Conservation (phyloP, 2,113 vertebrate genomes). For the Gobio gobio region DNA sequence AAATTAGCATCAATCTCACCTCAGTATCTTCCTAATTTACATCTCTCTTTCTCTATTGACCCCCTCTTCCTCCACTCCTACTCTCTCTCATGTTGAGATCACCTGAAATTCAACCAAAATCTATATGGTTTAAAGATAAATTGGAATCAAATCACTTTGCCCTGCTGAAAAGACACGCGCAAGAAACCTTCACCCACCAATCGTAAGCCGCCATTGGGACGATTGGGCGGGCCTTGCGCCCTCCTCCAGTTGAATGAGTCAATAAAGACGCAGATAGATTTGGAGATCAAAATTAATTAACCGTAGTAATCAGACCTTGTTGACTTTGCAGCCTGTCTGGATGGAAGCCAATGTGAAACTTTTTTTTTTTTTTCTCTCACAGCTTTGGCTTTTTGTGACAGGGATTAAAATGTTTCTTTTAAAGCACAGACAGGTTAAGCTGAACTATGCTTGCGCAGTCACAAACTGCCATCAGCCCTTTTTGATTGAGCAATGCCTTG, state of each 20-base stretch:
- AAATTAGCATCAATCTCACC: no score
- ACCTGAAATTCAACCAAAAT: no score
- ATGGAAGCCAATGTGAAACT: slow-evolving; percentile 39
- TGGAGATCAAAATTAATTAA: slow-evolving; percentile 52
- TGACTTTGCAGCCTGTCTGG: slow-evolving; percentile 41
- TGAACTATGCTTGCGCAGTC: slow-evolving; percentile 40
- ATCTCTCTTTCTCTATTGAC: no score
- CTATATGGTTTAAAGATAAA: no score
- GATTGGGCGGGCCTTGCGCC: no score
- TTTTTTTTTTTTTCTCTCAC: background rate
- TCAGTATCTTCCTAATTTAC: no score
- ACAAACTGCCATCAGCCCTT: slow-evolving; percentile 33
- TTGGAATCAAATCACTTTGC: no score
- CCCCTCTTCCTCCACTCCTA: no score
- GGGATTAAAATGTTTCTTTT: slow-evolving; percentile 53
- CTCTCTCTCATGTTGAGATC: no score
- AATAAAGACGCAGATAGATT: slow-evolving; percentile 17
- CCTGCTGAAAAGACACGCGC: no score
- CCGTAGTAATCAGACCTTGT: slow-evolving; percentile 22
- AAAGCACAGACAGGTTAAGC: slow-evolving; percentile 43
- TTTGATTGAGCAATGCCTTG: slow-evolving; percentile 15
- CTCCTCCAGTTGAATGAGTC: background rate
- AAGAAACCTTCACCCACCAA: no score
- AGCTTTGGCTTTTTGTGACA: slow-evolving; percentile 19
- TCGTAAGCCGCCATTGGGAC: no score